Percentiles rank a stretch among this genome's conserved stretches.
These are phyloP conservation scores for Grallaria varia DNA, from an alignment of 2,113 vertebrate genomes.

Conservation along the genomic window DNA sequence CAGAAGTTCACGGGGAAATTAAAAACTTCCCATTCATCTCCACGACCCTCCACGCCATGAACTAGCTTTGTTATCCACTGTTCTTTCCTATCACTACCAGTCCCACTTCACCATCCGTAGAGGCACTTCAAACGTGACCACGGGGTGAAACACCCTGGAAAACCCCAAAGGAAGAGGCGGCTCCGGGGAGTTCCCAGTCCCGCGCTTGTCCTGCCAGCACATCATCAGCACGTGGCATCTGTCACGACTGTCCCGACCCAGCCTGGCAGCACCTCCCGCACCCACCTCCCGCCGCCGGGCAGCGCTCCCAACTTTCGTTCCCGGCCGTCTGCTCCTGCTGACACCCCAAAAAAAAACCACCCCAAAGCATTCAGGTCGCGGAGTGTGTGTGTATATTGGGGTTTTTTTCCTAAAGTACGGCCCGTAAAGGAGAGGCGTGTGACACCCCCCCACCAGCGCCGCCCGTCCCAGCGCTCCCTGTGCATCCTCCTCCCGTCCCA, in stretches of 20 bases:
- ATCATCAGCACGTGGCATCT: rapidly evolving
- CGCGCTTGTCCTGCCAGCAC: background rate
- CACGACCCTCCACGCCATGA: background rate
- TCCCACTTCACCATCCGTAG: background rate
- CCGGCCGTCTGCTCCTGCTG: background rate
- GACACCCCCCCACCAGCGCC: background rate
- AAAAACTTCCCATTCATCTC: background rate
- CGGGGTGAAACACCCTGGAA: background rate
- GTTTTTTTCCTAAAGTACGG: background rate
- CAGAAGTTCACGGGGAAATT: background rate
- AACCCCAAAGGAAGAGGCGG: background rate
- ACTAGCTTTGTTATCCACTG: background rate
- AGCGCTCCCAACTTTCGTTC: background rate
- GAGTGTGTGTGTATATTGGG: no score
- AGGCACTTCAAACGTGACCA: background rate
- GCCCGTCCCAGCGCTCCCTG: background rate
- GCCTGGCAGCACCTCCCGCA: background rate
- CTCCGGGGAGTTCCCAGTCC: rapidly evolving
- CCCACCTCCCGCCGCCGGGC: background rate
- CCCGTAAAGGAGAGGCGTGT: rapidly evolving
- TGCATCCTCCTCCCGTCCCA: background rate
- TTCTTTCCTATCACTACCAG: rapidly evolving
- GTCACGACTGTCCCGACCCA: background rate
- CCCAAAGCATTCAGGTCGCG: background rate
- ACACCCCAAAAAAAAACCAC: background rate